Evolutionary conservation across 2,113 vertebrate genomes (phyloP).

Genomic region (Pampusana beccarii): DNA sequence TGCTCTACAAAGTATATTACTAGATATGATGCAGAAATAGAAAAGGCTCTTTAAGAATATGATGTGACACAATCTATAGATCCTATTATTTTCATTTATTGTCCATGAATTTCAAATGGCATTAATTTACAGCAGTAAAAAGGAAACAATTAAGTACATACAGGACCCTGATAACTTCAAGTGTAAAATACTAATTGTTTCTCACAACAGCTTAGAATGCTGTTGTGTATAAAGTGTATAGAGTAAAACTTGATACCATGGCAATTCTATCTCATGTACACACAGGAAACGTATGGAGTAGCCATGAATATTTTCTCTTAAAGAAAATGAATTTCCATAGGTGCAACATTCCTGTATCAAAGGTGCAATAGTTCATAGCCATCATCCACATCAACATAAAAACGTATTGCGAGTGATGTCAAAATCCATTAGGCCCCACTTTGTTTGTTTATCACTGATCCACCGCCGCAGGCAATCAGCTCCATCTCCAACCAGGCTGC

Average conservation of each 20-base stretch:
- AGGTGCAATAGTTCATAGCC: not conserved
- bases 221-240: not conserved
- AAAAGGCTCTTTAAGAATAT: not conserved
- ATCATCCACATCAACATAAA: slow-evolving; percentile 5
- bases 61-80: not conserved
- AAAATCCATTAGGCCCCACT: slow-evolving; percentile 10
- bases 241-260: not conserved
- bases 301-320: not conserved
- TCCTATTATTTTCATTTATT: not conserved
- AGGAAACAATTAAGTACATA: not conserved
- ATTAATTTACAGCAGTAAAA: not conserved
- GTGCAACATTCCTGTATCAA: not conserved
- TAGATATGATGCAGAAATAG: not conserved
- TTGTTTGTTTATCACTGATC: not conserved
- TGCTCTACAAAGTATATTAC: not conserved
- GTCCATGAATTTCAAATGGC: not conserved
- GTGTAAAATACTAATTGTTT: not conserved
- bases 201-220: not conserved
- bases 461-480: not conserved
- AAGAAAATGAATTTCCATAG: not conserved
- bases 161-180: not conserved
- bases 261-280: not conserved
- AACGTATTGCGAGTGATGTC: not conserved
- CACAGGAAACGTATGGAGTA: not conserved
- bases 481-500: not conserved